Evolutionary conservation across 23 tunicate genomes (phyloP).

Genomic region (Botrylloides violaceus): DNA sequence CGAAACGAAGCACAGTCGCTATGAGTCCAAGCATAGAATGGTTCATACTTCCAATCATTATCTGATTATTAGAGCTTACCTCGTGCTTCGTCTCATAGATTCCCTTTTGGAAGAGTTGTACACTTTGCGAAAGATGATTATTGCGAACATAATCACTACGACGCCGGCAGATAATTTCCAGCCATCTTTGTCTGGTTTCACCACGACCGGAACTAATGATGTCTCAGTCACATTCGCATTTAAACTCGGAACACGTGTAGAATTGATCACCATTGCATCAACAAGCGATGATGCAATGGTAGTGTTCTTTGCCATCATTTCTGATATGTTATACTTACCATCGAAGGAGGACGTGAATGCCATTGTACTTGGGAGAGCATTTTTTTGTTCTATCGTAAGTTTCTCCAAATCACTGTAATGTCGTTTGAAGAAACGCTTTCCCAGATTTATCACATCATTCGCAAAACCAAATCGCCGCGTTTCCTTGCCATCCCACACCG

Average conservation of each 20-base stretch:
- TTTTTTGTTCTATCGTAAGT: not conserved
- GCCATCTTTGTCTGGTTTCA: not conserved
- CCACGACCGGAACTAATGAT: not conserved
- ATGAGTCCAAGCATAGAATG: too few relatives aligned
- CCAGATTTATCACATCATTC: not conserved
- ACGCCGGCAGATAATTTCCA: not conserved
- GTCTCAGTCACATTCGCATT: not conserved
- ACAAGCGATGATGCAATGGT: too few relatives aligned
- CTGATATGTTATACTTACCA: not conserved
- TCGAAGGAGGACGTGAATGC: not conserved
- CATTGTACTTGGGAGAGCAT: not conserved
- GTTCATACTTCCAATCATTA: too few relatives aligned
- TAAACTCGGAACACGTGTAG: not conserved
- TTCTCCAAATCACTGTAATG: not conserved
- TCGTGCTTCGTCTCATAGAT: not conserved
- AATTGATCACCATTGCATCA: not conserved
- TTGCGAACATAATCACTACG: not conserved
- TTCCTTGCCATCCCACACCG: not conserved
- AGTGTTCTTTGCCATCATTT: too few relatives aligned
- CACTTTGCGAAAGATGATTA: not conserved
- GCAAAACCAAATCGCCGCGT: conserved; percentile 5
- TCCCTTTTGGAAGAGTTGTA: not conserved
- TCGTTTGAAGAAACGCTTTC: not conserved
- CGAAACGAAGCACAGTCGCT: too few relatives aligned
- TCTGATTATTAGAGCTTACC: too few relatives aligned